phyloP scores from a whole-genome alignment of 2,113 vertebrate genomes.

The Ptyas mucosa region DNA sequence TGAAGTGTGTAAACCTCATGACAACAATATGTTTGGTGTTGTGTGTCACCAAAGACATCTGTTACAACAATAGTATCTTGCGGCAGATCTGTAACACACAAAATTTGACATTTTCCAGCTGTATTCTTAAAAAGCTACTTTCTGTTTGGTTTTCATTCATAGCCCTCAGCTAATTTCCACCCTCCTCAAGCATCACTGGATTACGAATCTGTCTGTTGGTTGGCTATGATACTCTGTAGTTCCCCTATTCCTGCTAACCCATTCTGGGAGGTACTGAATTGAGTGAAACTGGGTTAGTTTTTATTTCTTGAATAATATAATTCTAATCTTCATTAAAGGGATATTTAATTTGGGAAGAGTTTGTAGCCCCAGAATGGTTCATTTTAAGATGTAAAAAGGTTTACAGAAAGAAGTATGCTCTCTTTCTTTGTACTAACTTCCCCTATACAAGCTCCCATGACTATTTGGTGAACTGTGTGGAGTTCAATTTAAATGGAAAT shows the following conservation, averaged over 20 bases:
- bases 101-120: not conserved
- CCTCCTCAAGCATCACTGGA: not conserved
- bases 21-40: not conserved
- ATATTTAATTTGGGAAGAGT: not conserved
- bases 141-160: not conserved
- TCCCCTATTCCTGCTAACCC: not conserved
- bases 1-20: constrained; percentile 56
- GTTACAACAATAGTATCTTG: constrained; percentile 25
- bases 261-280: not conserved
- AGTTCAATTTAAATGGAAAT: not conserved
- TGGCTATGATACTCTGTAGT: not conserved
- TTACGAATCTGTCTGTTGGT: constrained; percentile 20
- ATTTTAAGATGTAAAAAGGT: not conserved
- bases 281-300: not conserved
- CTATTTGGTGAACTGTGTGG: not conserved
- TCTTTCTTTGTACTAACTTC: not conserved
- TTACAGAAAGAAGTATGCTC: not conserved
- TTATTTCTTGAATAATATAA: not conserved
- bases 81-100: not conserved
- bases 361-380: no score
- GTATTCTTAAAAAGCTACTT: constrained; percentile 12
- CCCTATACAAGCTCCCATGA: not conserved
- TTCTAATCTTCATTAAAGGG: not conserved
- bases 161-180: not conserved
- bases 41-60: constrained; percentile 42